Evolutionary conservation across 2,797 vertebrate species (phyloP).

Genomic region (Coranthus polyacanthus): DNA sequence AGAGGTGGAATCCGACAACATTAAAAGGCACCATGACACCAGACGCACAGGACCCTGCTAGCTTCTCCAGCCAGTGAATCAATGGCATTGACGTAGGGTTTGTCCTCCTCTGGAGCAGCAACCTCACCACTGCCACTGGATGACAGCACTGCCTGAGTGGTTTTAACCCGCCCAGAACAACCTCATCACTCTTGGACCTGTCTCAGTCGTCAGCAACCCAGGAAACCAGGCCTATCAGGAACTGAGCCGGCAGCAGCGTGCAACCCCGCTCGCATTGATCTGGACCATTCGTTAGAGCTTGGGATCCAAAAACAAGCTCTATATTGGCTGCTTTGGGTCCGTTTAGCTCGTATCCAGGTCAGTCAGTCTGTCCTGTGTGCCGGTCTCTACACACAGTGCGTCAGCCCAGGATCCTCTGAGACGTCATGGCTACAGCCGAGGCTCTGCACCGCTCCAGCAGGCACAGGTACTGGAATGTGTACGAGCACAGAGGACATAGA

Average conservation of each 20-base stretch:
- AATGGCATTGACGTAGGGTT: conserved; percentile 21
- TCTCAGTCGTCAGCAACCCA: conserved; percentile 45
- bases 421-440: conserved; percentile 43
- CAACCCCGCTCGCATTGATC: conserved; percentile 16
- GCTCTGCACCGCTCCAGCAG: conserved; percentile 50
- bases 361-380: conserved; percentile 71
- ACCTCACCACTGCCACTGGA: conserved; percentile 53
- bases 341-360: conserved; percentile 81
- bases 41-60: conserved; percentile 22
- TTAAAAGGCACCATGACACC: conserved; percentile 58
- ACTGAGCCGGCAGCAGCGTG: neutral
- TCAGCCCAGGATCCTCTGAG: conserved; percentile 72
- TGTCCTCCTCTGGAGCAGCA: conserved; percentile 40
- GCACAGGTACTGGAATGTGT: conserved; percentile 61
- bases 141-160: conserved; percentile 50
- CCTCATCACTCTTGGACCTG: conserved; percentile 67
- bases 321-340: conserved; percentile 38
- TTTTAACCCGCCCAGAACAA: conserved; percentile 70
- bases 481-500: conserved; percentile 15
- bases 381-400: conserved; percentile 58
- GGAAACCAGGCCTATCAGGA: conserved; percentile 40
- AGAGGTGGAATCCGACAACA: conserved; percentile 23
- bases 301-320: conserved; percentile 51
- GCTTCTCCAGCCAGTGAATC: conserved; percentile 45
- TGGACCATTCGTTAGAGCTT: conserved; percentile 23